Evolutionary conservation across 2,797 vertebrate genomes (phyloP).

Genomic region (Emydoidea blandingii): DNA sequence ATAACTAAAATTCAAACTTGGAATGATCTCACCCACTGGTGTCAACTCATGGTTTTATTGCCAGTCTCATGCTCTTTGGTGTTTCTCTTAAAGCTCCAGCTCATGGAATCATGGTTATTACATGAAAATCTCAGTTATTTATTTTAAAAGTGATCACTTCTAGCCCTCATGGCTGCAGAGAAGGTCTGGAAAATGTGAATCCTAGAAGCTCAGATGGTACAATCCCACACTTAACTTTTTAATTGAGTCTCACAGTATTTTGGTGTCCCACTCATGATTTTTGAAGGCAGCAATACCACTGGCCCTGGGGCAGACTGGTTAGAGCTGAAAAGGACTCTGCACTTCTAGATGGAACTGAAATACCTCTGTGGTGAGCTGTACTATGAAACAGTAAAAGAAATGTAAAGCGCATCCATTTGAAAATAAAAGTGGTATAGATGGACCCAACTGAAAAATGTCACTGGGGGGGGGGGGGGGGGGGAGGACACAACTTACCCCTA

Average conservation of each 20-base stretch:
- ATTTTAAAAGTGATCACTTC: background rate
- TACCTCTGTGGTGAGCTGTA: background rate
- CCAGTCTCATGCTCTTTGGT: background rate
- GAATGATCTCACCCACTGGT: background rate
- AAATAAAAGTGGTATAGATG: background rate
- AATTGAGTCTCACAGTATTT: background rate
- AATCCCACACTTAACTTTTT: background rate
- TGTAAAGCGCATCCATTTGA: background rate
- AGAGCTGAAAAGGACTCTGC: too few species aligned
- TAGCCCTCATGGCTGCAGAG: background rate
- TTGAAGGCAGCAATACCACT: background rate
- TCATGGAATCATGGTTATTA: background rate
- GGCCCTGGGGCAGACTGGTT: background rate
- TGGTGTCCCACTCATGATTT: background rate
- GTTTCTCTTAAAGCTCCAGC: background rate
- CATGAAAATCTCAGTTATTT: background rate
- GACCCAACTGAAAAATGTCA: background rate
- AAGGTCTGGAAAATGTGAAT: too few species aligned
- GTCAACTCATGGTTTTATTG: background rate
- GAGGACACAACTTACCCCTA: background rate
- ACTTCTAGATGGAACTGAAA: background rate
- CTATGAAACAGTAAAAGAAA: background rate
- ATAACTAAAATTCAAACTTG: background rate
- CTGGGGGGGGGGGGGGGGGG: rapidly evolving
- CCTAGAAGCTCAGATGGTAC: background rate